Conservation (phyloP, 2,797 vertebrate species). For the Gymnoscopelus microlampas region DNA sequence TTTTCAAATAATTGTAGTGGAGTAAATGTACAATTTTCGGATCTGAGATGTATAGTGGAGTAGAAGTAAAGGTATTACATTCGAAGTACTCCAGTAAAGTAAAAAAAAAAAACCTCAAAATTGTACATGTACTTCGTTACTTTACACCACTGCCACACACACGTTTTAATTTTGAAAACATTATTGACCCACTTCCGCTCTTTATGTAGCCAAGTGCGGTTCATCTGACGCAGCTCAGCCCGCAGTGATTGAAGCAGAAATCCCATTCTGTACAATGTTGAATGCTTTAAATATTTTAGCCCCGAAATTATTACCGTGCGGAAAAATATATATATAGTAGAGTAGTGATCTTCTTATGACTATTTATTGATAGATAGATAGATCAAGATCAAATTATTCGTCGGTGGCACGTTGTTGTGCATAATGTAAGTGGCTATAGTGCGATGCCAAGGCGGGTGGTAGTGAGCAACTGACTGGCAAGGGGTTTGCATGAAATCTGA, state of each 20-base stretch:
- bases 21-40: too few relatives aligned
- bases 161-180: too few relatives aligned
- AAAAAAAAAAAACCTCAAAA: too few relatives aligned
- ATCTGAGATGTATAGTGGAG: too few relatives aligned
- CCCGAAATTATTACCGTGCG: too few relatives aligned
- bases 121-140: too few relatives aligned
- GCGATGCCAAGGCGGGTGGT: constrained; percentile 56
- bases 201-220: background rate
- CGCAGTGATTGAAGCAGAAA: constrained; percentile 68
- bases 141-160: too few relatives aligned
- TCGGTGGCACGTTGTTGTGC: constrained; percentile 65
- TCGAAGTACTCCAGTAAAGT: too few relatives aligned
- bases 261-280: constrained; percentile 51
- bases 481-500: constrained; percentile 42
- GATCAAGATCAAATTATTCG: constrained; percentile 15
- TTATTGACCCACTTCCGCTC: background rate
- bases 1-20: too few relatives aligned
- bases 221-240: constrained; percentile 13
- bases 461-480: constrained; percentile 58
- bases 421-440: constrained; percentile 31
- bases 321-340: background rate
- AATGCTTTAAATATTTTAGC: constrained; percentile 26
- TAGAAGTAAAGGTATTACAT: too few relatives aligned
- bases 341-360: constrained; percentile 5
- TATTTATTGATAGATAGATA: background rate